Percentiles rank a stretch among this genome's conserved stretches.
Evolutionary conservation across 2,888 invertebrate species (phyloP).

Genomic region (Calameuta idolon): DNA sequence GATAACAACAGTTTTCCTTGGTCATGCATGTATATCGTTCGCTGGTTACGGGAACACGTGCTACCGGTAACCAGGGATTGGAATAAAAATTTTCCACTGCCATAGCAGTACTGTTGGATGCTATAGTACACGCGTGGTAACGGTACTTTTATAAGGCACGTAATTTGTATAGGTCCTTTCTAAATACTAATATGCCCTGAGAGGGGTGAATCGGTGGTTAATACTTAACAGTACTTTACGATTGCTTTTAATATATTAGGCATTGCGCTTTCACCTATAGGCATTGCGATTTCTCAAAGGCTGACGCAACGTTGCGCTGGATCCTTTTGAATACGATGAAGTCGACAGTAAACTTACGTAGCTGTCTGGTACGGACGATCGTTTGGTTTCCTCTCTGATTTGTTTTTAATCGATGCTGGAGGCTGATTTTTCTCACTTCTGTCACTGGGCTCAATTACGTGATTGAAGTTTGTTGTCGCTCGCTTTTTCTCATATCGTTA

Average conservation of each 20-base stretch:
- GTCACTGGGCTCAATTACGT: neutral
- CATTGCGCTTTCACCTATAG: neutral
- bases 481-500: neutral
- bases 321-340: neutral
- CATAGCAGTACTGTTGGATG: neutral
- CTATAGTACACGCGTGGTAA: neutral
- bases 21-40: neutral
- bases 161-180: neutral
- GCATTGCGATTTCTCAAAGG: neutral
- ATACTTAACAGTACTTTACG: neutral
- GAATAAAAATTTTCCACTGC: neutral
- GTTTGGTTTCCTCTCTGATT: neutral
- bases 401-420: neutral
- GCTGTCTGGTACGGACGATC: neutral
- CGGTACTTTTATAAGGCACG: neutral
- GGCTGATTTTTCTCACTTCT: neutral
- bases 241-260: neutral
- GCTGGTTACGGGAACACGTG: too few species aligned
- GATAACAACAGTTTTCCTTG: neutral
- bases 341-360: neutral
- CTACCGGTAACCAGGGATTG: neutral
- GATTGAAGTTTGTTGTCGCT: neutral
- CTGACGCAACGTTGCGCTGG: neutral
- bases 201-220: neutral
- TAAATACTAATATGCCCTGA: neutral